Base-by-base conservation (phyloP, 2,113 vertebrate genomes). In the Neodontobutis hainanensis region DNA sequence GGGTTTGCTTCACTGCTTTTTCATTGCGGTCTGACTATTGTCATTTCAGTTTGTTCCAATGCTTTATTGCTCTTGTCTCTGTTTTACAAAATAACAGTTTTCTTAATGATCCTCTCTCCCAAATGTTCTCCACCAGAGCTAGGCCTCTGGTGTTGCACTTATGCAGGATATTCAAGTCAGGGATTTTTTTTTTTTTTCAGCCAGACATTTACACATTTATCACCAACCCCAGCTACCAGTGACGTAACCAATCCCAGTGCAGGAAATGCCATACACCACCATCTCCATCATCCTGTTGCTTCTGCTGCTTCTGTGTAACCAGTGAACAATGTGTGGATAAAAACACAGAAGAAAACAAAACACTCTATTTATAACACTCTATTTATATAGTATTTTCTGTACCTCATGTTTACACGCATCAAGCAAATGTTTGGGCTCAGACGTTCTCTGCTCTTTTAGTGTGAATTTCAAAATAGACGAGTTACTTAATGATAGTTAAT, bases 361-460 rank as follows among this genome's bases (percentile, higher is more conserved):
- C 6, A n/a, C 61, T 70, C 66, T 78, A 84, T 88, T 83, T 89
- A 84, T 86, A 74, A 66, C 34, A 15, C 67, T 62, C 63, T 88
- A 80, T 89, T 90, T 89, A 77, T 88, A 45, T 73, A 58, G 35
- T 47, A 36, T 73, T 70, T 74, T 68, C 5, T 78, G 50, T 64
- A 38, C 36, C 56, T 64, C 44, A 14, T 36, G 65, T 79, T 75
- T 40, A 57, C 78, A 34, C 61, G 42, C 32, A 49, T 34, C 51
- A n/a, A 14, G 46, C 61, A 42, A 50, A 63, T 15, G 11, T 8
- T 48, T 55, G 12, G 3, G 2, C 15, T 19, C 1, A 58, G 0
- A 15, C 65, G 0, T n/a, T 45, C 67, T 8, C 47, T 32, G 40
- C 55, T 68, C 42, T 19, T 7, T 44, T 74, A 61, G 55, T 50